Percentiles rank a stretch among this genome's conserved stretches.
These are phyloP conservation scores for Caenorhabditis sp. DNA, from an alignment of 2,888 invertebrate species.

Conservation along the genomic window DNA sequence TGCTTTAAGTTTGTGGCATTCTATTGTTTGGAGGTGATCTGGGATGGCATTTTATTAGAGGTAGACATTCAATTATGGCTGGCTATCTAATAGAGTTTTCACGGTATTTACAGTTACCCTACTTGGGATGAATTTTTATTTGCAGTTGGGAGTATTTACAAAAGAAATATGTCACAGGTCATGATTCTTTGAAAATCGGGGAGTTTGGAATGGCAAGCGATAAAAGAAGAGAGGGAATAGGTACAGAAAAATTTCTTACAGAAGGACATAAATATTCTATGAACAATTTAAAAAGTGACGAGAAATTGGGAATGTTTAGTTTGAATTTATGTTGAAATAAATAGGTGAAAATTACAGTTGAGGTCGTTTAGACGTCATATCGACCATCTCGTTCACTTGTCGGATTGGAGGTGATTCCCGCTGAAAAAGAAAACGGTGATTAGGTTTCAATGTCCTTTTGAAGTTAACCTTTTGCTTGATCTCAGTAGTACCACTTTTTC, in stretches of 20 bases:
- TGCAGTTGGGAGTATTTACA: not conserved
- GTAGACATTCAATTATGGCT: too few species aligned
- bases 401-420: slow-evolving; percentile 31
- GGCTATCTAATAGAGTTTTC: too few species aligned
- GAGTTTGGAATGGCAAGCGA: slow-evolving; percentile 42
- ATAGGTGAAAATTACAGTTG: slow-evolving; percentile 23
- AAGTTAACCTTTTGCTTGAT: slow-evolving; percentile 8
- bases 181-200: slow-evolving; percentile 22
- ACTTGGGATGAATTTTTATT: not conserved
- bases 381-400: slow-evolving; percentile 60
- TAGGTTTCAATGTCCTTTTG: not conserved
- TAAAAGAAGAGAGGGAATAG: slow-evolving; percentile 12
- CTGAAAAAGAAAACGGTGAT: not conserved
- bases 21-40: too few species aligned
- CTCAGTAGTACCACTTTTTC: slow-evolving; percentile 1
- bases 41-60: too few species aligned
- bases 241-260: not conserved
- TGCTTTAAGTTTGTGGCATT: too few species aligned
- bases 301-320: not conserved
- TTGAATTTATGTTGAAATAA: not conserved
- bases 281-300: slow-evolving; percentile 12
- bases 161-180: slow-evolving; percentile 29
- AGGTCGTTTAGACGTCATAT: slow-evolving; percentile 29
- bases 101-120: too few species aligned
- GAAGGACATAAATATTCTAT: slow-evolving; percentile 1